phyloP scores from a whole-genome alignment of 2,888 invertebrate genomes.

The Eueremaeus valkanovi region DNA sequence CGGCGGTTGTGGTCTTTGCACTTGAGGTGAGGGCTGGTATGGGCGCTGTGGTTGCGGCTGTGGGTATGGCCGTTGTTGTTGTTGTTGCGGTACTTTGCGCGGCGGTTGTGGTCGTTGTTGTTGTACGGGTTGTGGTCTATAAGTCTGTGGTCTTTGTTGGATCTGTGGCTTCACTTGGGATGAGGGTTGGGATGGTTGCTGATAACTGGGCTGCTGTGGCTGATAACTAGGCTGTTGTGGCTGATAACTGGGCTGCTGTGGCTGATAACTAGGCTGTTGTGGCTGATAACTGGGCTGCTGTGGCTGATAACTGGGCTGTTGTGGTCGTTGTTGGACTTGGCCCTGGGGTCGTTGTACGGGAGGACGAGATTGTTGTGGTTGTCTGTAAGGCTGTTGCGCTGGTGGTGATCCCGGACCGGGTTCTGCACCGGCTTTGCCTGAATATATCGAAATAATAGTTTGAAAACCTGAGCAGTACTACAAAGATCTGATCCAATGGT shows the following conservation, averaged over 20 bases:
- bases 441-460: background rate
- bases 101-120: background rate
- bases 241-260: too few species aligned
- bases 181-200: background rate
- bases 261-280: background rate
- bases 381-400: too few species aligned
- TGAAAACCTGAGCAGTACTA: background rate
- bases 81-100: background rate
- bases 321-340: background rate
- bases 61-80: background rate
- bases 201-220: too few species aligned
- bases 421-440: slow-evolving; percentile 37
- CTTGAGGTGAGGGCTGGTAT: background rate
- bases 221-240: too few species aligned
- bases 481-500: too few species aligned
- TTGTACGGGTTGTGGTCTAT: background rate
- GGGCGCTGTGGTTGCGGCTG: background rate
- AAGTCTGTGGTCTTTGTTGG: background rate
- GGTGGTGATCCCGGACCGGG: slow-evolving; percentile 4
- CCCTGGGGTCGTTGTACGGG: background rate
- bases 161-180: background rate
- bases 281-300: background rate
- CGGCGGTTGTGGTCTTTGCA: background rate
- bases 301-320: too few species aligned
- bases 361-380: slow-evolving; percentile 8